Evolutionary conservation across 2,888 invertebrate genomes (phyloP).

Genomic region (Drosophila macrospina): DNA sequence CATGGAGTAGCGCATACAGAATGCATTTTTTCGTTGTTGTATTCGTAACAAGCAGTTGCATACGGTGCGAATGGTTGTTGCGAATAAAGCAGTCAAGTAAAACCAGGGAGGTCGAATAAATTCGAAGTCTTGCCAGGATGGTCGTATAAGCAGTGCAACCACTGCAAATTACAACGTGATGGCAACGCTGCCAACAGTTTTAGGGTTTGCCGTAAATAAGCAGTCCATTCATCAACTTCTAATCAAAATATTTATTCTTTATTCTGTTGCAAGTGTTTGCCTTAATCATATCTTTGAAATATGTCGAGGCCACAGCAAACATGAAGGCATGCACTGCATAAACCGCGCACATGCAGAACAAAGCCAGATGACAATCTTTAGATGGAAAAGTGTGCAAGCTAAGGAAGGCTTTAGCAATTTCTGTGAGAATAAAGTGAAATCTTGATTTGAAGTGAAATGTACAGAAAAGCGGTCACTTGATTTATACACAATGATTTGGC

Average conservation of each 20-base stretch:
- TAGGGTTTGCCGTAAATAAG: not conserved
- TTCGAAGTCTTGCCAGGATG: not conserved
- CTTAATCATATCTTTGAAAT: not conserved
- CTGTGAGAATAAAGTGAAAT: not conserved
- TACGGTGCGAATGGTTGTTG: too few species aligned
- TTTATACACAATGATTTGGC: not conserved
- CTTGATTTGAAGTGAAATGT: not conserved
- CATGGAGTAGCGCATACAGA: too few species aligned
- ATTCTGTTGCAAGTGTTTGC: not conserved
- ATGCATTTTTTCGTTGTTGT: too few species aligned
- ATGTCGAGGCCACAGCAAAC: slow-evolving; percentile 2
- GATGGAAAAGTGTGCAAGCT: not conserved
- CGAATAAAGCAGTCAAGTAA: not conserved
- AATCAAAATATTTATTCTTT: not conserved
- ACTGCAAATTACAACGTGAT: not conserved
- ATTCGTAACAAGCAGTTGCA: not conserved
- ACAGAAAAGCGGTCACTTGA: not conserved
- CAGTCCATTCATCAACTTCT: not conserved
- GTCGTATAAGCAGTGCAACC: not conserved
- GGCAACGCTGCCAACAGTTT: not conserved
- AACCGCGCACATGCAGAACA: not conserved
- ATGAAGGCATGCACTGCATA: not conserved
- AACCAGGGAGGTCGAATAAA: not conserved
- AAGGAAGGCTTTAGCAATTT: not conserved
- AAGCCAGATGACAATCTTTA: not conserved